Base-by-base conservation (phyloP, 2,113 vertebrate genomes). In the Chaenogobius annularis region DNA sequence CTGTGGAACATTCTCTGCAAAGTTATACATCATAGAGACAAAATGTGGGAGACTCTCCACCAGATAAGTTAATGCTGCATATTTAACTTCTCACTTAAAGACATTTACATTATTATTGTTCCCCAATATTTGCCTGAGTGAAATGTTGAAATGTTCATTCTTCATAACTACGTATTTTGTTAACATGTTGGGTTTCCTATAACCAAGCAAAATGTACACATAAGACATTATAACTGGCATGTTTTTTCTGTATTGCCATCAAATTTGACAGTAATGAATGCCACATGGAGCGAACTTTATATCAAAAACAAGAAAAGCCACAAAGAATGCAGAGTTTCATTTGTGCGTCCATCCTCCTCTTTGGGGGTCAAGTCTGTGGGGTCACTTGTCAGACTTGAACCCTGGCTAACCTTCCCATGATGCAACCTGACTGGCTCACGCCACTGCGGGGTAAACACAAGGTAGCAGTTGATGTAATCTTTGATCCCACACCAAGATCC, bases 391-490 rank as follows among this genome's bases (percentile, higher is more conserved):
- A 13, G 66, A 47, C 55, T 37, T 91, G 83, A 92, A 91, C 90
- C 89, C 80, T 91, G 83, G 85, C 70, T 92, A 79, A 92, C 85
- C 85, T 75, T 78, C 48, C 48, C 8, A 43, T 80, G 81, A 89
- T 82, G 83, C 80, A 86, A 90, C 79, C 75, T 55, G 80, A 77
- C 84, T 82, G 50, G 78, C 84, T 83, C 79, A 73, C 69, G 81
- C 79, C 77, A 23, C 55, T 13, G 72, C 79, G 84, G 83, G 69
- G 58, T 87, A 89, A 91, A 88, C 84, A 90, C 31, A 75, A 83
- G 66, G 83, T 74, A 68, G 74, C 79, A 77, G 77, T 79, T 91
- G 86, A 91, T 87, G 85, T 80, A 84, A 88, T 89, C 85, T 85
- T 74, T 86, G 87, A 88, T 90, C 86, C 82, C 59, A 82, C 70